Evolutionary conservation across 2,113 vertebrate genomes (phyloP), one percentile per base, ranked within the genome.

Genomic region (Pipa parva): DNA sequence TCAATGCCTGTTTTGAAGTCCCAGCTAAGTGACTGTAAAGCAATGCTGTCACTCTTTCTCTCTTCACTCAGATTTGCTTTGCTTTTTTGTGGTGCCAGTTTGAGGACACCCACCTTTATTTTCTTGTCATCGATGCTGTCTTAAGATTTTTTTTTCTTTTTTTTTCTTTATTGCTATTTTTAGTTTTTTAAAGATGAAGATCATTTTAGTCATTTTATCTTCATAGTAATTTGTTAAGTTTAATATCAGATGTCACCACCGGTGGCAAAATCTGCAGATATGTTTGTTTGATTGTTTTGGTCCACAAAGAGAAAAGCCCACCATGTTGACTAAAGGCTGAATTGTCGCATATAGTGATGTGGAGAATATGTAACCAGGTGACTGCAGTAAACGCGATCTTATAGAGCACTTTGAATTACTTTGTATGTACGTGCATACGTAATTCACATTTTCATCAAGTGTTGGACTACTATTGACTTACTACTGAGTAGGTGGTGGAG

Each of bases 51-150:
- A 63, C 60, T 63, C 10, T 36, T 28, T 64, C 63, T 52, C 39
- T 64, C 63, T 13, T 64, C 63, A 64, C 63, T 55, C 22, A 8
- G n/a, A 13, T 42, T 15, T 26, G 50, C 7, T 55, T 50, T 64
- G 26, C 63, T 64, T 64, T 64, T 29, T 50, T 55, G 63, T 33
- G 13, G 33, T 64, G 63, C 63, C 63, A 64, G 33, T 37, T 18
- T 31, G n/a, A 51, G 24, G 28, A 18, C 24, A 25, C 63, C 63
- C 63, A 64, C 45, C 63, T 63, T 63, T 55, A 64, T 64, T 64
- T 64, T 56, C 50, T 64, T 64, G 63, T 64, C 63, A 64, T 64
- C 63, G 6, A 42, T 36, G 36, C 12, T 28, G 36, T 55, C 55
- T 55, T 29, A 56, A 45, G 28, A 31, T 55, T n/a, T 42, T 64